phyloP scores from a whole-genome alignment of 1,140 invertebrate genomes.

The Forficula auricularia region DNA sequence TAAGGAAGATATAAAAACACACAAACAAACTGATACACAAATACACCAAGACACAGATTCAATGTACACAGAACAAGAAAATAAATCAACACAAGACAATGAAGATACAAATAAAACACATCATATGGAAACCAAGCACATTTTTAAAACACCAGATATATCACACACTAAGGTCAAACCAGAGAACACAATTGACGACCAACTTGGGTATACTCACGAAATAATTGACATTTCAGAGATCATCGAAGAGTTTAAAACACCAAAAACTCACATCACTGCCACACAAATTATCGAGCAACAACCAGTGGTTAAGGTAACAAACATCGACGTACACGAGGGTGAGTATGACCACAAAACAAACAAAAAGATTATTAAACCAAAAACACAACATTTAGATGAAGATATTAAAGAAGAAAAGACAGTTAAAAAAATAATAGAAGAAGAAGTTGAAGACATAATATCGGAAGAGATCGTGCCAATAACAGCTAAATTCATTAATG shows the following conservation, averaged over 20 bases:
- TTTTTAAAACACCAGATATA: no score
- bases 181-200: constrained; percentile 5
- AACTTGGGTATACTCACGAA: constrained; percentile 6
- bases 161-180: constrained; percentile 10
- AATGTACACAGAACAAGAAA: constrained; percentile 2
- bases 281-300: constrained; percentile 10
- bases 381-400: constrained; percentile 4
- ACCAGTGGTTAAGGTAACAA: constrained; percentile 9
- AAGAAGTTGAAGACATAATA: constrained; percentile 17
- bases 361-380: constrained; percentile 1
- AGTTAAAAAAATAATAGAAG: constrained; percentile 12
- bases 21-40: constrained; percentile 1
- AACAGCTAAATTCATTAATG: not conserved
- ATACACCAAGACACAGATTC: not conserved
- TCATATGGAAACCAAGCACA: no score
- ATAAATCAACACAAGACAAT: not conserved
- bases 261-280: constrained; percentile 12
- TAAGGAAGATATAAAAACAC: no score
- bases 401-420: not conserved
- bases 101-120: not conserved
- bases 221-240: constrained; percentile 14
- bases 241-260: constrained; percentile 8
- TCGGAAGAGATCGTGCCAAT: not conserved
- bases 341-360: constrained; percentile 10
- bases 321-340: constrained; percentile 13